These are phyloP conservation scores for Phataginus tricuspis DNA, from an alignment of 2,797 vertebrate species.

Conservation along the genomic window DNA sequence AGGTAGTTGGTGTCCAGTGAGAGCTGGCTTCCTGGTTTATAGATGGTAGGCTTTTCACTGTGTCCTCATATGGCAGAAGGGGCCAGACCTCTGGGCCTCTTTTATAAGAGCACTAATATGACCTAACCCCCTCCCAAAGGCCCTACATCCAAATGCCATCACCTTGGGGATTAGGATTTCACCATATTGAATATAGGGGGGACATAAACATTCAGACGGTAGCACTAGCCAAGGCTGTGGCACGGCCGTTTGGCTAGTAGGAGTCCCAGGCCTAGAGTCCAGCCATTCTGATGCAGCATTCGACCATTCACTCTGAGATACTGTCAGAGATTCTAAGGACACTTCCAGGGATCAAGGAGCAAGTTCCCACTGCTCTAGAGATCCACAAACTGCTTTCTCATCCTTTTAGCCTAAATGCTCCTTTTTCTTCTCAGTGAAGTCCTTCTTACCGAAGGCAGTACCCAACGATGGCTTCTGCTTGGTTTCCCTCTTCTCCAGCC, in stretches of 20 bases:
- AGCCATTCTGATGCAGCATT: neutral
- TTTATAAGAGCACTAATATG: neutral
- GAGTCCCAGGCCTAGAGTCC: neutral
- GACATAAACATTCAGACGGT: neutral
- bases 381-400: neutral
- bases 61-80: neutral
- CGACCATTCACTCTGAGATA: neutral
- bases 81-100: neutral
- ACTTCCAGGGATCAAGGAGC: neutral
- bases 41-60: neutral
- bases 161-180: neutral
- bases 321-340: neutral
- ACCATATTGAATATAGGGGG: neutral
- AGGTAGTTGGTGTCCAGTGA: neutral
- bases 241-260: neutral
- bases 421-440: conserved; percentile 31
- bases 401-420: neutral
- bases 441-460: neutral
- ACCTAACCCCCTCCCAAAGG: neutral
- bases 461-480: neutral
- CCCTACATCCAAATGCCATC: neutral
- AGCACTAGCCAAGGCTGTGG: neutral
- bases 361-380: neutral
- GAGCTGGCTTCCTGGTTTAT: neutral
- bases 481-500: neutral